These are phyloP conservation scores for Girardinichthys multiradiatus DNA, from an alignment of 2,113 vertebrate genomes.

Conservation along the genomic window DNA sequence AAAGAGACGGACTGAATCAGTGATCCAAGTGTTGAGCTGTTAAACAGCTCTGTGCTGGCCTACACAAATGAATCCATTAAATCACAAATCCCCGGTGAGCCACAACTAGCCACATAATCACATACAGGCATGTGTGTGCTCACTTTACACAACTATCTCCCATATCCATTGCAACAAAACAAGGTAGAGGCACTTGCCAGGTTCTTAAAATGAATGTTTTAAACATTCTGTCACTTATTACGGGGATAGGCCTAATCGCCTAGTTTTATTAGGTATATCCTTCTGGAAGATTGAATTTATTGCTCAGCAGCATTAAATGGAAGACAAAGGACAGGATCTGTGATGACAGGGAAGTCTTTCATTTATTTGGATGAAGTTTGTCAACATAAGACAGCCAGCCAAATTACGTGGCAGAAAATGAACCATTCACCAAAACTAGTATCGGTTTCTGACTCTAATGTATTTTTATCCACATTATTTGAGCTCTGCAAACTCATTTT, in stretches of 20 bases:
- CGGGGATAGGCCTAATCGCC: neutral
- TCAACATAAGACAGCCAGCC: neutral
- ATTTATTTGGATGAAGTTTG: neutral
- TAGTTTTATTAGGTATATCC: neutral
- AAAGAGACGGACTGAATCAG: constrained; percentile 46
- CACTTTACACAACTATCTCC: neutral
- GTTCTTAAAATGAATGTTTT: neutral
- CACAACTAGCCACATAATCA: constrained; percentile 43
- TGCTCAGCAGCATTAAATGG: neutral
- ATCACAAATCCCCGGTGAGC: constrained; percentile 48
- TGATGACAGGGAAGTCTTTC: neutral
- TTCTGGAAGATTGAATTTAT: neutral
- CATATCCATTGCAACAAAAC: neutral
- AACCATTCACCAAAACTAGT: neutral
- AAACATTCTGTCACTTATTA: neutral
- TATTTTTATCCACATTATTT: neutral
- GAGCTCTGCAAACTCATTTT: neutral
- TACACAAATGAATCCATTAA: constrained; percentile 51
- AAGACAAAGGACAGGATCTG: neutral
- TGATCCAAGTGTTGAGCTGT: constrained; percentile 65
- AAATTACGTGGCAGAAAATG: neutral
- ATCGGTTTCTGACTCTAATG: neutral
- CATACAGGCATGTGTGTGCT: constrained; percentile 8
- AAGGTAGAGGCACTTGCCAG: neutral
- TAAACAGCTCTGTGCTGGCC: constrained; percentile 59